Evolutionary conservation across 2,888 invertebrate genomes (phyloP).

Genomic region (Nomada fucata): DNA sequence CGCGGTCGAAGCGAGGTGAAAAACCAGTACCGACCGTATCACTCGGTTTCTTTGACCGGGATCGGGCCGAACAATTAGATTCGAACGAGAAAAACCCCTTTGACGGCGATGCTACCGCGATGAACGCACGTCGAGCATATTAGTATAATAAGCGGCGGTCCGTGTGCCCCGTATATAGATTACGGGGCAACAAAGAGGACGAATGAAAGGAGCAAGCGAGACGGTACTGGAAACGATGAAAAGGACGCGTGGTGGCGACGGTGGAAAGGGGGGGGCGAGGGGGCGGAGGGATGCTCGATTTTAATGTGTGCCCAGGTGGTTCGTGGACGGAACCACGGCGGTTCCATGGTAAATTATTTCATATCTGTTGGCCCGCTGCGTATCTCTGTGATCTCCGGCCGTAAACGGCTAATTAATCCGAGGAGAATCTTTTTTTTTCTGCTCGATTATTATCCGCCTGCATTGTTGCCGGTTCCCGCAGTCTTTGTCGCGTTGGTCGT

Average conservation of each 20-base stretch:
- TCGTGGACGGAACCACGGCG: constrained; percentile 53
- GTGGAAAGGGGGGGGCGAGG: too few relatives aligned
- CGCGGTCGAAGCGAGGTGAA: constrained; percentile 40
- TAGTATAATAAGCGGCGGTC: constrained; percentile 61
- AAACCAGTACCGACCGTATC: constrained; percentile 52
- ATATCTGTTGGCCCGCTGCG: constrained; percentile 61
- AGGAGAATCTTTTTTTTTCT: constrained; percentile 26
- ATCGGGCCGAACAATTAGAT: constrained; percentile 63
- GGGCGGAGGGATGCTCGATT: constrained; percentile 19
- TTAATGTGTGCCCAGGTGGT: constrained; percentile 77
- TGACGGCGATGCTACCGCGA: constrained; percentile 61
- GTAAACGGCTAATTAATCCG: constrained; percentile 50
- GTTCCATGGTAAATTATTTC: constrained; percentile 72
- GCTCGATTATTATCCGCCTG: constrained; percentile 40
- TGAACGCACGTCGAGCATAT: constrained; percentile 59
- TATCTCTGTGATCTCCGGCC: constrained; percentile 36
- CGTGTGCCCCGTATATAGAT: constrained; percentile 34
- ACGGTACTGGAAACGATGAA: constrained; percentile 23
- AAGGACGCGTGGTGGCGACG: constrained; percentile 14
- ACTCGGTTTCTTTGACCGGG: constrained; percentile 38
- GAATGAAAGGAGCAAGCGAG: constrained; percentile 27
- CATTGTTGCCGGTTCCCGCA: constrained; percentile 14
- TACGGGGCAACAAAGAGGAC: constrained; percentile 53
- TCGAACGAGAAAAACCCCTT: constrained; percentile 68
- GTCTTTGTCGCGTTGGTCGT: neutral